Evolutionary conservation across 2,888 invertebrate species (phyloP).

Genomic region (Amphimallon solstitiale): DNA sequence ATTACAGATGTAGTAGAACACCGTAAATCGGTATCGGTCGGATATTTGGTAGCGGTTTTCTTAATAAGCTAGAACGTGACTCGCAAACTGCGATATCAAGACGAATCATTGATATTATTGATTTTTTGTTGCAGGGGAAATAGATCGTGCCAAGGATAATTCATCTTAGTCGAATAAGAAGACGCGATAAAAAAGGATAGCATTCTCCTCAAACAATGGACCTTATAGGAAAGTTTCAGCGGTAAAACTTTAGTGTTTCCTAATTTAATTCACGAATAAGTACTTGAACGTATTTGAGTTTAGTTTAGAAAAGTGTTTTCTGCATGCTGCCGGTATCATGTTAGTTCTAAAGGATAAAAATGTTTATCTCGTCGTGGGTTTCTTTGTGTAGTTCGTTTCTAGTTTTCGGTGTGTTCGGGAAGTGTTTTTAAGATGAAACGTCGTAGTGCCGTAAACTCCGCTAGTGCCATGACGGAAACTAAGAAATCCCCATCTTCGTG

Average conservation of each 20-base stretch:
- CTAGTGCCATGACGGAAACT: slow-evolving; percentile 60
- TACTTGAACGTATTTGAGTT: not conserved
- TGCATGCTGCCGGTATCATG: slow-evolving; percentile 6
- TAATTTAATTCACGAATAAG: not conserved
- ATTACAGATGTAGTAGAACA: not conserved
- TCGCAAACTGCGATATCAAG: not conserved
- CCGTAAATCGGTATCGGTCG: not conserved
- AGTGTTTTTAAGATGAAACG: slow-evolving; percentile 62
- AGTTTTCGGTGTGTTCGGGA: too few relatives aligned
- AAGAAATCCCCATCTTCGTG: slow-evolving; percentile 65
- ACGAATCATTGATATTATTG: not conserved
- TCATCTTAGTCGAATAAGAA: not conserved
- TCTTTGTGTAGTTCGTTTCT: too few relatives aligned
- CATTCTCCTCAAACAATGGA: slow-evolving; percentile 11
- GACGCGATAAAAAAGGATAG: not conserved
- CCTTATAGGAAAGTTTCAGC: not conserved
- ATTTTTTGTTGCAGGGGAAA: slow-evolving; percentile 10
- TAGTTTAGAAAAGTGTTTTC: not conserved
- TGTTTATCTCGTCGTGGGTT: not conserved
- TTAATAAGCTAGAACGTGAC: slow-evolving; percentile 17
- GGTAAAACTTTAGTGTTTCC: not conserved
- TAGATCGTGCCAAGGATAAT: not conserved
- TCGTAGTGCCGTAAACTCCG: slow-evolving; percentile 49
- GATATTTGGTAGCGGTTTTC: not conserved
- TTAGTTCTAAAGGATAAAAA: too few relatives aligned